phyloP scores from a whole-genome alignment of 2,797 vertebrate species.

The Crax fasciolata region DNA sequence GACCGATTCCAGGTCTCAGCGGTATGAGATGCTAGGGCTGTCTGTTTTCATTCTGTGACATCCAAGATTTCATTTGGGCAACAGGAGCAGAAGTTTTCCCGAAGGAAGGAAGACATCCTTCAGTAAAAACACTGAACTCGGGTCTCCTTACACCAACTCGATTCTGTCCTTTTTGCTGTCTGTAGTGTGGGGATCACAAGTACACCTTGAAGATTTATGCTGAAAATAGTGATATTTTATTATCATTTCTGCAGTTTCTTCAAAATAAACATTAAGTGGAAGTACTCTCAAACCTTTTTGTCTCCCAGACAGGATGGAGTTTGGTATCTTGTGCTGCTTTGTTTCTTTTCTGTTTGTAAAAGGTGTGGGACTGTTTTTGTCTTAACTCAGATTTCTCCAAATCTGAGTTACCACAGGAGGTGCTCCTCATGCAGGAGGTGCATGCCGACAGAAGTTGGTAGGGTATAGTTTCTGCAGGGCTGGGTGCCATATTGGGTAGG shows the following conservation, averaged over 20 bases:
- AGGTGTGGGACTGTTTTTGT: neutral
- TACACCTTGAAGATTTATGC: neutral
- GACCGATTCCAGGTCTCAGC: neutral
- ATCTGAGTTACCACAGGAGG: neutral
- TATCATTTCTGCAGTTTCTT: neutral
- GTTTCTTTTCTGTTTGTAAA: neutral
- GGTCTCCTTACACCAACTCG: neutral
- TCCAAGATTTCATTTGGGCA: neutral
- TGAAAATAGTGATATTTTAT: accelerated
- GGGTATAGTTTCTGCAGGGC: neutral
- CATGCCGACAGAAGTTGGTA: accelerated
- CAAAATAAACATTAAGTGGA: neutral
- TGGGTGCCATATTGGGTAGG: neutral
- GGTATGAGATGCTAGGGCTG: neutral
- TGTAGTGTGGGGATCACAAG: neutral
- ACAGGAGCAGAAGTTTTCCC: neutral
- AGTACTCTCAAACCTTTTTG: neutral
- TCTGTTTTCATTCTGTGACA: neutral
- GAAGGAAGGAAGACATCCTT: neutral
- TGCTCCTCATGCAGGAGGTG: neutral
- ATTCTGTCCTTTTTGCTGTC: neutral
- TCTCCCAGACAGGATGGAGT: neutral
- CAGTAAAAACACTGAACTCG: neutral
- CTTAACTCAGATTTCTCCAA: neutral
- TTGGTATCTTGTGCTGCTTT: neutral